Percentiles rank a stretch among this genome's conserved stretches.
Conservation (phyloP, 2,888 invertebrate species). For the Polymixis lichenea region DNA sequence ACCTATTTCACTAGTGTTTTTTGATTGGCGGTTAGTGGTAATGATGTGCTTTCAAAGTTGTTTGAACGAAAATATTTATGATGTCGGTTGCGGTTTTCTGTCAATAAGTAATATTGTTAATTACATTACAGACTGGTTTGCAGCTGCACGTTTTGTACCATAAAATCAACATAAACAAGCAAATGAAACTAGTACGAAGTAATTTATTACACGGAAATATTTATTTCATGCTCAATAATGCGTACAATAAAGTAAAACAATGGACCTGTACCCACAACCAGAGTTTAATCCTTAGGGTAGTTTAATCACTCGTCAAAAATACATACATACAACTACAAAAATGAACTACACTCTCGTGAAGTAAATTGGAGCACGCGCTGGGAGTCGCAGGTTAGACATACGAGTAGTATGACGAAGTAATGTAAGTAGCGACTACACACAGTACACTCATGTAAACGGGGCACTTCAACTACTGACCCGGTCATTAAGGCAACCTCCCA, state of each 20-base stretch:
- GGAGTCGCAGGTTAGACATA: background rate
- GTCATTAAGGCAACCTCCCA: constrained; percentile 37
- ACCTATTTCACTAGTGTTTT: background rate
- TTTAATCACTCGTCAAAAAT: background rate
- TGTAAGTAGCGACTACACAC: constrained; percentile 11
- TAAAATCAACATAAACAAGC: constrained; percentile 24
- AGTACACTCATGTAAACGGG: constrained; percentile 28
- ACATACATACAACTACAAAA: background rate
- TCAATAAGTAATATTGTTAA: constrained; percentile 21
- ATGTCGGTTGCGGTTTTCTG: constrained; percentile 8
- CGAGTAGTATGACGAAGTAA: background rate
- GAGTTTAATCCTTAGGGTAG: background rate
- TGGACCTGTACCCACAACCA: background rate
- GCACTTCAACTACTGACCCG: constrained; percentile 46
- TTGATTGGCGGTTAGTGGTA: background rate
- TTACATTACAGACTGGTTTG: no score
- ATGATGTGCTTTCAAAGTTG: constrained; percentile 20
- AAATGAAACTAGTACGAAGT: constrained; percentile 4
- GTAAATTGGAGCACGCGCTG: constrained; percentile 37
- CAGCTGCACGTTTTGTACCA: background rate
- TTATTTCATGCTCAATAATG: constrained; percentile 13
- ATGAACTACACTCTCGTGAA: constrained; percentile 18
- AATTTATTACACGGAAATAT: constrained; percentile 34
- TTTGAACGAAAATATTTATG: constrained; percentile 14
- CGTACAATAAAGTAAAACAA: constrained; percentile 27